Percentiles rank a stretch among this genome's conserved stretches.
Conservation (phyloP, 2,113 vertebrate genomes). For the Ramphastos sulfuratus region DNA sequence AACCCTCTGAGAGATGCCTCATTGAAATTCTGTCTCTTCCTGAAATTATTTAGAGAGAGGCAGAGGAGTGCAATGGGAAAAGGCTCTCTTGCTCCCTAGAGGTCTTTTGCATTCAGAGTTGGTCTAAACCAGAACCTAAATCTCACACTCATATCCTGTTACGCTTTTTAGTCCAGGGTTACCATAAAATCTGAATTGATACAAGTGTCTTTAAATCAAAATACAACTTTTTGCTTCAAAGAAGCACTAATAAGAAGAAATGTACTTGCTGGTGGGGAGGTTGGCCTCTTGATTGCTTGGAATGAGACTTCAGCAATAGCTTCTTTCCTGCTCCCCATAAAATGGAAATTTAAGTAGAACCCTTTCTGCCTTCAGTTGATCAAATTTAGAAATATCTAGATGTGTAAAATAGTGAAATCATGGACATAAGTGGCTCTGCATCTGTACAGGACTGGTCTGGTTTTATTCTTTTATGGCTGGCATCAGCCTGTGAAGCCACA, state of each 20-base stretch:
- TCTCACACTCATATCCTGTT: not conserved
- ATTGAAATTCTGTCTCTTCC: constrained; percentile 15
- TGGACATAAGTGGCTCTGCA: accelerated
- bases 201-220: not conserved
- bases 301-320: not conserved
- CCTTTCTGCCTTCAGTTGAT: not conserved
- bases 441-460: accelerated
- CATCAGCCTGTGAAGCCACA: not conserved
- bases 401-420: not conserved
- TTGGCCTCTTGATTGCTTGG: not conserved
- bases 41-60: not conserved
- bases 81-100: not conserved
- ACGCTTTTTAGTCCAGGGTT: not conserved
- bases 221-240: not conserved
- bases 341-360: not conserved
- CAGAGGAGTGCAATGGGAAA: not conserved
- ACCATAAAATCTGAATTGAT: not conserved
- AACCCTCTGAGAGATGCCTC: not conserved
- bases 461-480: not conserved
- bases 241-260: not conserved
- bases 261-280: not conserved
- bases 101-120: not conserved
- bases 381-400: not conserved
- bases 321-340: not conserved
- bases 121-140: not conserved